Base-by-base conservation (phyloP, 2,888 invertebrate genomes). In the Pammene aurita region DNA sequence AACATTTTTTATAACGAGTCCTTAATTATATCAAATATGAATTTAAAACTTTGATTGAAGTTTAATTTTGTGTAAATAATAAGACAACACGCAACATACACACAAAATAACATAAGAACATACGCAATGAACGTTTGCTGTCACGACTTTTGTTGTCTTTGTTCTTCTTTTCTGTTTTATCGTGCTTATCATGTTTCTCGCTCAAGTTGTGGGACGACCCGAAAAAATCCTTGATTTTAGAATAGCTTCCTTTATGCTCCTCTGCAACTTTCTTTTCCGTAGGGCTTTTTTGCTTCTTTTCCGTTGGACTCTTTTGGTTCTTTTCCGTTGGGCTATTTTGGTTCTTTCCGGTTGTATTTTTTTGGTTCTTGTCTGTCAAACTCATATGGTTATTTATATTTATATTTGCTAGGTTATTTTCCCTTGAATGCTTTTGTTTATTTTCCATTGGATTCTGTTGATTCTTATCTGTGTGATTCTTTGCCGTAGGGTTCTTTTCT, bases 171-270 rank as follows among this genome's bases (percentile, higher is more conserved):
- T 61, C 55, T 14, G 5, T 68, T 57, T 68, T 68, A 16, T 68
- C 63, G 1, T 56, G 55, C 35, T 62, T 67, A 1, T 67, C 67
- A 48, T 57, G 63, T 58, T 68, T 68, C 5, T 68, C 68, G 44
- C 26, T 52, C 54, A 69, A 65, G 14, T 69, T 69, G 7, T 69
- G 69, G 6, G 64, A 60, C 2, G 71, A 63, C 7, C 71, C 68
- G 13, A 68, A 68, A 54, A 71, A 71, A 35, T 81, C 82, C 54
- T 81, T 82, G 0, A 87, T 67, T 69, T 82, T 89, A 1, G 79
- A 80, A 63, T 84, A 76, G 11, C 55, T 46, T 11, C 54, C 54
- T 7, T 54, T 18, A 11, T 54, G 77, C 71, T 88, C 89, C 57
- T 86, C 85, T 0, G 48, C 13, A 13, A 7, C 16, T 61, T 61